Evolutionary conservation across 2,797 vertebrate genomes (phyloP).

Genomic region (Threskiornis aethiopicus): DNA sequence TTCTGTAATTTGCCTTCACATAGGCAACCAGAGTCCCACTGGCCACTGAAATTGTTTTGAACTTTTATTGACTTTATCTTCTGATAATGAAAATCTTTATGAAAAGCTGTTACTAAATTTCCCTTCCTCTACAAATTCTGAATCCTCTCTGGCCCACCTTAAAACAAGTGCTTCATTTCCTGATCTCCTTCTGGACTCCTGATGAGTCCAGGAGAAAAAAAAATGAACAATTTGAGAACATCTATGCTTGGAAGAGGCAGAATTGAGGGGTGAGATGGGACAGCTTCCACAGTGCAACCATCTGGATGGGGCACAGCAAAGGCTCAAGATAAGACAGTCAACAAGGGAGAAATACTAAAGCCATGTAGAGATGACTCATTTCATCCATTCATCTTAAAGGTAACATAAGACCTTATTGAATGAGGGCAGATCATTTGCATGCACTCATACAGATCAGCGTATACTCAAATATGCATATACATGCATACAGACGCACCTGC

Average conservation of each 20-base stretch:
- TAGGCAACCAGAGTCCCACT: constrained; percentile 15
- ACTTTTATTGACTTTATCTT: background rate
- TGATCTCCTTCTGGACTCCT: background rate
- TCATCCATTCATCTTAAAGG: background rate
- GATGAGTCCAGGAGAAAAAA: background rate
- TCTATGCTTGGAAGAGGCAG: background rate
- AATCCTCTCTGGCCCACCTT: background rate
- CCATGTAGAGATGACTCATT: background rate
- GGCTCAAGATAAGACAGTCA: background rate
- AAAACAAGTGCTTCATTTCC: background rate
- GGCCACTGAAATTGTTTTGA: constrained; percentile 27
- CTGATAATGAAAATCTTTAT: background rate
- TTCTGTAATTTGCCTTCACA: constrained; percentile 48
- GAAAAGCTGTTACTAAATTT: background rate
- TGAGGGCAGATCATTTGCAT: background rate
- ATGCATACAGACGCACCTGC: background rate
- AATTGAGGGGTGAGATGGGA: background rate
- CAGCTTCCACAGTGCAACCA: background rate
- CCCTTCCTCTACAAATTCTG: background rate
- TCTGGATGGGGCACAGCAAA: background rate
- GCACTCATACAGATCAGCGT: background rate
- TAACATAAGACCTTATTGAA: background rate
- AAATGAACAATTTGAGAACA: background rate
- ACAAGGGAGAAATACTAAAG: background rate
- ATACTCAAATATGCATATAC: background rate